These are phyloP conservation scores for Paratilapia polleni DNA, from an alignment of 2,113 vertebrate species.

Conservation along the genomic window DNA sequence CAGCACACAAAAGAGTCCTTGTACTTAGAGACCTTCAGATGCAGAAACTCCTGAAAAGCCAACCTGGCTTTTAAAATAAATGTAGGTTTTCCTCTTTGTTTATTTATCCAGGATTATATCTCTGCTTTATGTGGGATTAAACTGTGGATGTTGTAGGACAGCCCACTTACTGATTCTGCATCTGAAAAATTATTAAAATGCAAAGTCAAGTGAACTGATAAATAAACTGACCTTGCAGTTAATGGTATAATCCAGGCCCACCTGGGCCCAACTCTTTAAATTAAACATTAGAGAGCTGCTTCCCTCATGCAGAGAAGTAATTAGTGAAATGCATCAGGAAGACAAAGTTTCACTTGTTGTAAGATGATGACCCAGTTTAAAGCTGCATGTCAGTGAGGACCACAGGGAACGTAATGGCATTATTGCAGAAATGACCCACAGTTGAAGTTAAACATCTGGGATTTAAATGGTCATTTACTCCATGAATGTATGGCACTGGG, in stretches of 20 bases:
- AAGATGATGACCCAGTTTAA: not conserved
- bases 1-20: not conserved
- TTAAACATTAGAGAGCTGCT: slow-evolving; percentile 51
- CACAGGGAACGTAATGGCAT: not conserved
- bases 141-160: not conserved
- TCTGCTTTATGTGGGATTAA: not conserved
- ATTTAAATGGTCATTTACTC: slow-evolving; percentile 7
- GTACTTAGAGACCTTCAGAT: not conserved
- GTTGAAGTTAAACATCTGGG: not conserved
- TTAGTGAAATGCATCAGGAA: not conserved
- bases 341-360: not conserved
- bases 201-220: not conserved
- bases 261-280: not conserved
- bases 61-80: not conserved
- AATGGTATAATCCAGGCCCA: not conserved
- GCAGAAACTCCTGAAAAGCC: not conserved
- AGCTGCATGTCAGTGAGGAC: not conserved
- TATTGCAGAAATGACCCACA: not conserved
- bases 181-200: not conserved
- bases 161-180: fast-evolving
- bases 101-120: not conserved
- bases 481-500: not conserved
- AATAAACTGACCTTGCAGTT: not conserved
- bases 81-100: not conserved
- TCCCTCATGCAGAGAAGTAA: slow-evolving; percentile 30